Evolutionary conservation across 2,797 vertebrate species (phyloP).

Genomic region (Columba guinea): DNA sequence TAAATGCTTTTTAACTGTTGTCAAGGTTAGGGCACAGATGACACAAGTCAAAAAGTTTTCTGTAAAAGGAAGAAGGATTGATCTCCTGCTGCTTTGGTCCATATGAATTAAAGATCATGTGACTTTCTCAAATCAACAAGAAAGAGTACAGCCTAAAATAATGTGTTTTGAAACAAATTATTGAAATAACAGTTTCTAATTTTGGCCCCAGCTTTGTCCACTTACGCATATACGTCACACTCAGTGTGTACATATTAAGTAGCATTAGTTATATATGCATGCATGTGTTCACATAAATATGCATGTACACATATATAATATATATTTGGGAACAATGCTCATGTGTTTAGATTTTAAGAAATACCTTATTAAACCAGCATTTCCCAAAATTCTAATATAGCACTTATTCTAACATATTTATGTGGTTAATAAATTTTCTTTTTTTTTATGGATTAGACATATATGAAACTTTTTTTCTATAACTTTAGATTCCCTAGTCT

Average conservation of each 20-base stretch:
- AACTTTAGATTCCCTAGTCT: not conserved
- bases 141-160: not conserved
- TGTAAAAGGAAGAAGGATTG: not conserved
- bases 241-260: not conserved
- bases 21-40: not conserved
- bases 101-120: not conserved
- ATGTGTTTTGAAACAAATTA: not conserved
- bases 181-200: not conserved
- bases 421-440: not conserved
- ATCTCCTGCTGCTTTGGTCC: not conserved
- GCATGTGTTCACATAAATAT: not conserved
- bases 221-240: not conserved
- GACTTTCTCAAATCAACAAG: not conserved
- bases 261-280: not conserved
- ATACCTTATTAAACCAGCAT: not conserved
- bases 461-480: not conserved
- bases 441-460: not conserved
- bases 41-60: not conserved
- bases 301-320: not conserved
- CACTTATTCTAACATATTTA: not conserved
- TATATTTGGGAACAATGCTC: not conserved
- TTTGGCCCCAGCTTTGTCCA: not conserved
- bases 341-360: not conserved
- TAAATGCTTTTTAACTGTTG: not conserved
- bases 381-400: not conserved